A percentile compares a stretch with the other conserved stretches of the same genome.
These are phyloP conservation scores for Corythucha ciliata DNA, from an alignment of 2,888 invertebrate species.

Conservation along the genomic window DNA sequence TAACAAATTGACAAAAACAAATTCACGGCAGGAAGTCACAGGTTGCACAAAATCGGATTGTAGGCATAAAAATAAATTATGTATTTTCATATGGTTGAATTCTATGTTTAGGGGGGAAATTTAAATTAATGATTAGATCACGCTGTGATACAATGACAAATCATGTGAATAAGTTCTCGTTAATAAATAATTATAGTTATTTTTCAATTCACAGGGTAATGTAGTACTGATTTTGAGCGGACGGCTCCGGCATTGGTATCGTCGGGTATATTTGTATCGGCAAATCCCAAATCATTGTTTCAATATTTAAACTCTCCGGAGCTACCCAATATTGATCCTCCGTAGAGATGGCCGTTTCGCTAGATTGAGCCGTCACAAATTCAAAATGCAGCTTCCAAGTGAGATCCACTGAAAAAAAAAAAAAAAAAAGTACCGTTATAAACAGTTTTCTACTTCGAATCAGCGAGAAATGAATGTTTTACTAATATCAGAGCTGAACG, in stretches of 20 bases:
- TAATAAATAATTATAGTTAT: too few relatives aligned
- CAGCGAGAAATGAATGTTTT: too few relatives aligned
- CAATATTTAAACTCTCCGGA: conserved; percentile 76
- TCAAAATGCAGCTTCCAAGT: conserved; percentile 96
- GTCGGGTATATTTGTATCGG: conserved; percentile 91
- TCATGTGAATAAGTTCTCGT: too few relatives aligned
- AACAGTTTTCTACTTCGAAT: neutral
- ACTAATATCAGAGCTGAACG: conserved; percentile 86
- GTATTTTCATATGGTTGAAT: too few relatives aligned
- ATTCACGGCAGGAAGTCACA: too few relatives aligned
- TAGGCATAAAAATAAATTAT: too few relatives aligned
- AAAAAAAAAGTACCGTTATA: conserved; percentile 5
- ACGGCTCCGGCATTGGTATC: conserved; percentile 69
- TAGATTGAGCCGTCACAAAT: conserved; percentile 77
- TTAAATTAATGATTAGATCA: too few relatives aligned
- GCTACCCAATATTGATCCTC: conserved; percentile 66
- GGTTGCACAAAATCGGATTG: too few relatives aligned
- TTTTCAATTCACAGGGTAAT: too few relatives aligned
- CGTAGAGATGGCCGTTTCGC: conserved; percentile 52
- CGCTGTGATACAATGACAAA: too few relatives aligned
- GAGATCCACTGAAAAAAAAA: conserved; percentile 58
- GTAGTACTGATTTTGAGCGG: conserved; percentile 41
- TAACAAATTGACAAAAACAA: too few relatives aligned
- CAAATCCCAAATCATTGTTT: conserved; percentile 98
- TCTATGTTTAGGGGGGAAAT: too few relatives aligned